A percentile compares a stretch with the other conserved stretches of the same genome.
Evolutionary conservation across 2,888 invertebrate genomes (phyloP).

Genomic region (Nipponacmea schrenckii): DNA sequence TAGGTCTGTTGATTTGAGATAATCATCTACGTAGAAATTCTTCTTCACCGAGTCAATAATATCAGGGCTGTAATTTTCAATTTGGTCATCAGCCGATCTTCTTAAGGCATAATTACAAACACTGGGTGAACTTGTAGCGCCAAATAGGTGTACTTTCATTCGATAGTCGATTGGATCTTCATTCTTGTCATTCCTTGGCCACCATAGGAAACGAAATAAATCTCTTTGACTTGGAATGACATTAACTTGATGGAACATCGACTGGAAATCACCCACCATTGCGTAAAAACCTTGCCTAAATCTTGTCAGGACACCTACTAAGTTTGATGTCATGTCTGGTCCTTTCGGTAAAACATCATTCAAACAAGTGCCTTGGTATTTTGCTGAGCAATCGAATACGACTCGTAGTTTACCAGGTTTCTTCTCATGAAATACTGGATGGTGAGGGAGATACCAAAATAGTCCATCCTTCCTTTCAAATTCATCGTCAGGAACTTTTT

Average conservation of each 20-base stretch:
- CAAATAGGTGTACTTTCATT: constrained; percentile 15
- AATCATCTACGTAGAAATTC: constrained; percentile 16
- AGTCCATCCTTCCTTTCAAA: not conserved
- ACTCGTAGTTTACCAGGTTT: not conserved
- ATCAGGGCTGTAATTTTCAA: not conserved
- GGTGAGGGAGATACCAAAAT: not conserved
- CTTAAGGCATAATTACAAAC: constrained; percentile 12
- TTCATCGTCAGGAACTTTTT: not conserved
- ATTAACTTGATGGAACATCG: constrained; percentile 6
- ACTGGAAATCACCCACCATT: constrained; percentile 6
- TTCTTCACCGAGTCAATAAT: not conserved
- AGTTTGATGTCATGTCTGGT: not conserved
- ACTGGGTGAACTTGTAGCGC: constrained; percentile 7
- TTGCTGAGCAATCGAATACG: not conserved
- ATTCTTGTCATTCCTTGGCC: not conserved
- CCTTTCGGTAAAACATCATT: not conserved
- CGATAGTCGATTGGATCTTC: constrained; percentile 10
- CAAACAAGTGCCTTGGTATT: not conserved
- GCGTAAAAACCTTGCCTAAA: not conserved
- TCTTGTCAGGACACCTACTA: not conserved
- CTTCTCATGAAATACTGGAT: not conserved
- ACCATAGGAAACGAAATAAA: constrained; percentile 9
- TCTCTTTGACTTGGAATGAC: not conserved
- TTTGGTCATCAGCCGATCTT: constrained; percentile 9
- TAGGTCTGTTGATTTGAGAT: not conserved